Conservation (phyloP, 2,113 vertebrate species). For the Rousettus leschenaultii region DNA sequence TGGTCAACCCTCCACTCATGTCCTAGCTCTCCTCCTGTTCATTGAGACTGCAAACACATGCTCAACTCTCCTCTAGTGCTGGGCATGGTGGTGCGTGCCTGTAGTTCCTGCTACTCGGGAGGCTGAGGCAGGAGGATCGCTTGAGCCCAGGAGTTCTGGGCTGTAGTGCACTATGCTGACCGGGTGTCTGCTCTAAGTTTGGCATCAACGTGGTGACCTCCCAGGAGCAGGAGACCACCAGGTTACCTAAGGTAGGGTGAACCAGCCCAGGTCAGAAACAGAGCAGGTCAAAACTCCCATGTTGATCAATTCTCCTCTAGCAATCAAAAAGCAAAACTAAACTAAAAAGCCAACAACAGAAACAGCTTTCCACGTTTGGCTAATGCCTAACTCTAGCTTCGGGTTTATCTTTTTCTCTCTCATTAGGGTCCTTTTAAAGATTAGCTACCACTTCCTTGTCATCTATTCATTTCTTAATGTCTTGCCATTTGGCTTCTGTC, state of each 20-base stretch:
- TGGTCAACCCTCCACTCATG: not conserved
- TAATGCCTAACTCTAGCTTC: not conserved
- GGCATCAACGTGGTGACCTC: too few species aligned
- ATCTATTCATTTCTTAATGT: not conserved
- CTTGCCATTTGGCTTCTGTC: not conserved
- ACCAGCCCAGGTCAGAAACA: too few species aligned
- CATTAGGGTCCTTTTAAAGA: not conserved
- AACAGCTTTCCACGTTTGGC: not conserved
- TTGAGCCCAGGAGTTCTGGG: too few species aligned
- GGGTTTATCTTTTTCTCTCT: slow-evolving; percentile 2
- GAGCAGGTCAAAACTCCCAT: too few species aligned
- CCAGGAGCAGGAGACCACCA: too few species aligned
- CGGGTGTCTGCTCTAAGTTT: too few species aligned
- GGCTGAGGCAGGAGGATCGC: too few species aligned
- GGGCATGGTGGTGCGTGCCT: too few species aligned
- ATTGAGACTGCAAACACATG: not conserved
- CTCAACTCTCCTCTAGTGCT: not conserved
- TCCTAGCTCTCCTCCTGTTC: not conserved
- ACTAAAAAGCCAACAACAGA: not conserved
- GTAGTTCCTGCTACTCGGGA: too few species aligned
- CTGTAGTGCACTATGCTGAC: too few species aligned
- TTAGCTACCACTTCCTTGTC: not conserved
- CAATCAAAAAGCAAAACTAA: not conserved
- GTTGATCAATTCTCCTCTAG: not conserved
- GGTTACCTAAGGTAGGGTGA: too few species aligned